Base-by-base conservation (phyloP, 2,797 vertebrate species). In the Centroberyx gerrardi region DNA sequence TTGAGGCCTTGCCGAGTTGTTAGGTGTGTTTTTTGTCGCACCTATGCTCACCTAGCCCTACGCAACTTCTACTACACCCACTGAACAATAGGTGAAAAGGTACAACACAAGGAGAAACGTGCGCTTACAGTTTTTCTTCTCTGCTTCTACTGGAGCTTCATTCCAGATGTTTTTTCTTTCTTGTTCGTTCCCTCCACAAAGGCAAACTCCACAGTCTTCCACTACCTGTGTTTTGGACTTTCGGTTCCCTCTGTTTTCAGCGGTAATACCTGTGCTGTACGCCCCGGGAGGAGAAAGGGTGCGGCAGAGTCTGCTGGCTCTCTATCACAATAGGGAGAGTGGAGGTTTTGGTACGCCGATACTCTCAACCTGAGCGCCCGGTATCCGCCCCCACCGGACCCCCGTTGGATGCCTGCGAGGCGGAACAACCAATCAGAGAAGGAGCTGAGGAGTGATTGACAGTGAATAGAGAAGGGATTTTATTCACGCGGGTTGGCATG, bases 211-310 rank as follows among this genome's bases (percentile, higher is more conserved):
- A 40, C 15, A 27, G 14, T 22, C 14, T 15, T 52, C 56, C 28
- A 31, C 78, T 63, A 78, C 80, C 83, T 81, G 76, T 6, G 55
- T 9, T 46, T 7, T 5, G 17, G 2, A 27, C 69, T 31, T 60
- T 15, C 4, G 53, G 3, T 8, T 0, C 12, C 18, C 5, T 28
- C 0, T 1, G 13, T 49, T 89, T 88, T 81, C 84, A n/a, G 55
- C 29, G 7, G 27, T n/a, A 36, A 4, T 84, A 91, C 91, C 89
- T 92, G 88, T 15, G 78, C 81, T 2, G 17, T 28, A 53, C 52
- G 48, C 56, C 54, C 22, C 63, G 1, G 42, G 42, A 27, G 80
- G 22, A 40, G 7, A 69, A 77, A 78, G 80, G 88, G 87, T 22
- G 90, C 84, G 88, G 87, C 81, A 9, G 58, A 6, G 1, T 36